Conservation (phyloP, 2,797 vertebrate species). For the Acrocephalus scirpaceus region DNA sequence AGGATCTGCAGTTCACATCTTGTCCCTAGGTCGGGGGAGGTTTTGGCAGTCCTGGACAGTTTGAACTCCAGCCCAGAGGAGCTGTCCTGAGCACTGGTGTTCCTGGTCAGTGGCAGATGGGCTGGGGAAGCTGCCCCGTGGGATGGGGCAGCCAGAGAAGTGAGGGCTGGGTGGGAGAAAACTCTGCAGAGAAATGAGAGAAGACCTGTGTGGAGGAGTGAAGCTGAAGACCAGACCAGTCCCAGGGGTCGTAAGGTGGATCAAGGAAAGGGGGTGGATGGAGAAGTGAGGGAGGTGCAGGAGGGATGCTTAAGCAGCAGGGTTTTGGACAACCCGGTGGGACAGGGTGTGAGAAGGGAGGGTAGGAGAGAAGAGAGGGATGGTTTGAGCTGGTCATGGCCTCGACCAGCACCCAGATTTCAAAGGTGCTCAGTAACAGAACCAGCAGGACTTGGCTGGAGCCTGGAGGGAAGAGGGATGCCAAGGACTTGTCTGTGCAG, state of each 20-base stretch:
- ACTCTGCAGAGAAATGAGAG: not conserved
- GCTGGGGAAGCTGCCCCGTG: not conserved
- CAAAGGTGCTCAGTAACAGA: not conserved
- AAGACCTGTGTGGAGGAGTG: not conserved
- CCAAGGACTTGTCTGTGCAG: not conserved
- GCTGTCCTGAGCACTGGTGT: not conserved
- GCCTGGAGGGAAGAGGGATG: not conserved
- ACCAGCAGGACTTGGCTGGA: not conserved
- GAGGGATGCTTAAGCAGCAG: not conserved
- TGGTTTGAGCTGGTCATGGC: not conserved
- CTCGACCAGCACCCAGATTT: not conserved
- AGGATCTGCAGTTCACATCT: not conserved
- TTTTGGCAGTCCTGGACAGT: rapidly evolving
- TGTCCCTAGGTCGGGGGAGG: not conserved
- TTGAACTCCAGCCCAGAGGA: not conserved
- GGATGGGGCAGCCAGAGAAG: not conserved
- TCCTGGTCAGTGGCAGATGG: not conserved
- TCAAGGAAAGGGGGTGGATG: not conserved
- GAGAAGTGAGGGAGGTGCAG: not conserved
- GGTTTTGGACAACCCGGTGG: not conserved
- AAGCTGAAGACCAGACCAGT: not conserved
- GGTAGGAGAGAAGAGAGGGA: not conserved
- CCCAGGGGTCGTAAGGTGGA: not conserved
- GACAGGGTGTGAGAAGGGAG: not conserved
- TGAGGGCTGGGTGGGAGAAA: not conserved